A percentile compares a stretch with the other conserved stretches of the same genome.
These are phyloP conservation scores for Osedax fenrisi DNA, from an alignment of 2,888 invertebrate genomes.

Conservation along the genomic window DNA sequence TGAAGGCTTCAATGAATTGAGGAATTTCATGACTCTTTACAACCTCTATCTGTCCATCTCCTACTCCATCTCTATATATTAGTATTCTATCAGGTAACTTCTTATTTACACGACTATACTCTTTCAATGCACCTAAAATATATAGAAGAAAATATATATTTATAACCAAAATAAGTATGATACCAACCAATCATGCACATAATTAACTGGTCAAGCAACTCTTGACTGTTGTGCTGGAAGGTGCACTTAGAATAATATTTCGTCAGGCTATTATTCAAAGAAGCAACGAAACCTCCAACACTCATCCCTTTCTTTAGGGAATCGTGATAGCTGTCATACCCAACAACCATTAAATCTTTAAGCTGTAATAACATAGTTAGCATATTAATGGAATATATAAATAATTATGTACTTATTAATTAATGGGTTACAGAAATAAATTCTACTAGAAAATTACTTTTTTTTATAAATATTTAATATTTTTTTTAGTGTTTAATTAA, in stretches of 20 bases:
- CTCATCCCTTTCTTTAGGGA: slow-evolving; percentile 54
- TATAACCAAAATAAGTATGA: neutral
- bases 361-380: no score
- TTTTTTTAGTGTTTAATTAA: no score
- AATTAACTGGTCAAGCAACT: slow-evolving; percentile 63
- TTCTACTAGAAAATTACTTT: no score
- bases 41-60: slow-evolving; percentile 48
- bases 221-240: slow-evolving; percentile 65
- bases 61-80: slow-evolving; percentile 75
- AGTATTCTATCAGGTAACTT: slow-evolving; percentile 72
- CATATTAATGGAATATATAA: no score
- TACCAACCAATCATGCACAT: slow-evolving; percentile 46
- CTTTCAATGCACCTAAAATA: slow-evolving; percentile 40
- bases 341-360: slow-evolving; percentile 63
- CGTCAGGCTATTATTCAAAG: slow-evolving; percentile 61
- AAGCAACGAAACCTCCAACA: slow-evolving; percentile 72
- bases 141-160: neutral
- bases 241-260: slow-evolving; percentile 62
- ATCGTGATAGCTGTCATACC: slow-evolving; percentile 76
- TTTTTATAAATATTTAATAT: no score
- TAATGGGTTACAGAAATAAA: no score
- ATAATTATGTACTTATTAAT: no score
- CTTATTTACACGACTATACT: slow-evolving; percentile 53
- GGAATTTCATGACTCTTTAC: slow-evolving; percentile 45
- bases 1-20: slow-evolving; percentile 43